Conservation (phyloP, 1,140 invertebrate species). For the Zaprionus ornatus region DNA sequence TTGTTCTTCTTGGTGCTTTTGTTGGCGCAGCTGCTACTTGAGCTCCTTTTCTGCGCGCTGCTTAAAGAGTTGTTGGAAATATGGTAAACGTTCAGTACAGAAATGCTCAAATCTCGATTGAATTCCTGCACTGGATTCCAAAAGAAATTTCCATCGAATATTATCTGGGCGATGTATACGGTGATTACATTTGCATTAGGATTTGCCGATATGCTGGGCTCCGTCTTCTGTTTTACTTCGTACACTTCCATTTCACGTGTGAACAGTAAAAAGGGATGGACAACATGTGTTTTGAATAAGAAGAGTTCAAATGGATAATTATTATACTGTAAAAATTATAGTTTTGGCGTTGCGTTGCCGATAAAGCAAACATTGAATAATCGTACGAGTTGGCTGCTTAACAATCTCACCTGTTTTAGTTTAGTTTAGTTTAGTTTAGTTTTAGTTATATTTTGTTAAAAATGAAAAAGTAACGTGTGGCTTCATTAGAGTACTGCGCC, state of each 20-base stretch:
- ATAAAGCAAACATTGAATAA: background rate
- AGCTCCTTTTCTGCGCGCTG: slow-evolving; percentile 59
- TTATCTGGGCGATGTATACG: slow-evolving; percentile 74
- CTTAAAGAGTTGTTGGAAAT: slow-evolving; percentile 84
- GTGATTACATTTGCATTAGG: slow-evolving; percentile 58
- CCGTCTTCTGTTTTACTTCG: slow-evolving; percentile 24
- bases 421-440: slow-evolving; percentile 36
- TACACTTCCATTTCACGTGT: slow-evolving; percentile 41
- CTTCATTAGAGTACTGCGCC: slow-evolving; percentile 66
- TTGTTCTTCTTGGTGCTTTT: slow-evolving; percentile 29
- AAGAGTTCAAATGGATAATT: background rate
- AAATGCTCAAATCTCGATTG: slow-evolving; percentile 95
- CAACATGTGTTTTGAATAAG: slow-evolving; percentile 31
- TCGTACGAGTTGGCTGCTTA: background rate
- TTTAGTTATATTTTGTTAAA: slow-evolving; percentile 37
- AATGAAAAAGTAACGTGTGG: slow-evolving; percentile 80
- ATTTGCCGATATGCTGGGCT: slow-evolving; percentile 29
- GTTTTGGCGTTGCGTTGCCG: background rate
- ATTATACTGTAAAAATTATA: background rate
- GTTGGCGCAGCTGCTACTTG: slow-evolving; percentile 55
- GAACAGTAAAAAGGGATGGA: background rate
- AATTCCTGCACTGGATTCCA: slow-evolving; percentile 99
- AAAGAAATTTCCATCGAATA: slow-evolving; percentile 89
- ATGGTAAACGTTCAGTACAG: slow-evolving; percentile 87
- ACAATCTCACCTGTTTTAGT: slow-evolving; percentile 20